Evolutionary conservation across 2,888 invertebrate genomes (phyloP).

Genomic region (Volucella zonaria): DNA sequence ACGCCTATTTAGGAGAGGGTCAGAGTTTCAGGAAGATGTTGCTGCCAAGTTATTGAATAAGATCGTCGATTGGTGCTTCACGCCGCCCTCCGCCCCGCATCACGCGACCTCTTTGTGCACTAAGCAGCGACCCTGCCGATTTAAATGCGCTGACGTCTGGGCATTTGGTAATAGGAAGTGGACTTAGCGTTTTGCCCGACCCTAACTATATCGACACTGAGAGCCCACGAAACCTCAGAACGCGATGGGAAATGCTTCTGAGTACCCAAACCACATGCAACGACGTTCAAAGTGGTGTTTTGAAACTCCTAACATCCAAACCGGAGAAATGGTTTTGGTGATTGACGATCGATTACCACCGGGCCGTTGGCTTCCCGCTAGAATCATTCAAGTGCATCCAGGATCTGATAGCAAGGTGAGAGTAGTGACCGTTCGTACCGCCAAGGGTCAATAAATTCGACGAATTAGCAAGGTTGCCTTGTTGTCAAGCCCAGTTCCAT

Average conservation of each 20-base stretch:
- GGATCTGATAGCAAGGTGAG: no score
- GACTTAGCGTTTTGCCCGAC: conserved; percentile 2
- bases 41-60: conserved; percentile 7
- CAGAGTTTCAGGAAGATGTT: conserved; percentile 3
- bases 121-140: conserved; percentile 18
- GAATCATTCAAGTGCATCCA: no score
- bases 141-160: conserved; percentile 6
- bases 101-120: conserved; percentile 23
- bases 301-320: neutral
- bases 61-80: conserved; percentile 3
- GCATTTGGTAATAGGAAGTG: neutral
- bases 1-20: conserved; percentile 10
- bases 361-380: no score
- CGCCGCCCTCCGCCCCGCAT: conserved; percentile 5
- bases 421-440: neutral
- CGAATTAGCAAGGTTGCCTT: conserved; percentile 38
- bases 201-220: neutral
- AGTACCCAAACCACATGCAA: neutral
- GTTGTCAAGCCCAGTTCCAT: neutral
- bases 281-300: conserved; percentile 2
- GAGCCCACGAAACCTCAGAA: neutral
- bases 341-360: neutral
- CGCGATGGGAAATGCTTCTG: conserved; percentile 10
- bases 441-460: conserved; percentile 24
- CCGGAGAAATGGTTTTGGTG: conserved; percentile 4